Base-by-base conservation (phyloP, 2,113 vertebrate genomes). In the Ursus arctos region DNA sequence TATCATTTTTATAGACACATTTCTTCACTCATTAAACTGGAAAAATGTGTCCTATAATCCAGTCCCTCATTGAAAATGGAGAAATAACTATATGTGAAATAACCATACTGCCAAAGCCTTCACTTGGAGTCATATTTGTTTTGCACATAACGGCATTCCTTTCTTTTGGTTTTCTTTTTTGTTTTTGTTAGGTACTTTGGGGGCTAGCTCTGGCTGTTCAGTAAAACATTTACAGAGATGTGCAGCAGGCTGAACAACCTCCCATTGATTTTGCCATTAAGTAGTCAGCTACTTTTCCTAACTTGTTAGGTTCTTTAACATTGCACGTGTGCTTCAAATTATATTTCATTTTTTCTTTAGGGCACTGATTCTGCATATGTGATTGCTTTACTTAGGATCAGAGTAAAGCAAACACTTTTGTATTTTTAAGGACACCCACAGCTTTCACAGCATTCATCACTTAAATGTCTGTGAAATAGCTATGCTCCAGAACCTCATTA, bases 261-360 rank as follows among this genome's bases (percentile, higher is more conserved):
- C 24, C 40, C 22, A 21, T 24, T 84, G 69, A 80, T 57, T 49
- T 85, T 83, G n/a, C 49, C 7, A 53, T 31, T 77, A 82, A 83
- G 7, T 51, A 67, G 26, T 13, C 69, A 49, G n/a, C 21, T 80
- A 31, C 18, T n/a, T 84, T 80, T 92, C 53, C 53, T 95, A n/a
- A 36, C 67, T 85, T 94, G 51, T 72, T 36, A 22, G 59, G 8
- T 84, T 93, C 76, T 84, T 51, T 93, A 81, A 47, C 65, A 21
- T 88, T 93, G 36, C 28, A 22, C 67, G 22, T 57, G 12, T 85
- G 49, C 63, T 97, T 94, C 47, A 72, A 72, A 72, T 88, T 95
- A 15, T 28, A 40, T 88, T 94, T 91, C 55, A 57, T 61, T 63
- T 28, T 76, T 85, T 87, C 18, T 83, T 87, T 63, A 65, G 79